Evolutionary conservation across 1,140 invertebrate genomes (phyloP).

Genomic region (Argopecten irradians): DNA sequence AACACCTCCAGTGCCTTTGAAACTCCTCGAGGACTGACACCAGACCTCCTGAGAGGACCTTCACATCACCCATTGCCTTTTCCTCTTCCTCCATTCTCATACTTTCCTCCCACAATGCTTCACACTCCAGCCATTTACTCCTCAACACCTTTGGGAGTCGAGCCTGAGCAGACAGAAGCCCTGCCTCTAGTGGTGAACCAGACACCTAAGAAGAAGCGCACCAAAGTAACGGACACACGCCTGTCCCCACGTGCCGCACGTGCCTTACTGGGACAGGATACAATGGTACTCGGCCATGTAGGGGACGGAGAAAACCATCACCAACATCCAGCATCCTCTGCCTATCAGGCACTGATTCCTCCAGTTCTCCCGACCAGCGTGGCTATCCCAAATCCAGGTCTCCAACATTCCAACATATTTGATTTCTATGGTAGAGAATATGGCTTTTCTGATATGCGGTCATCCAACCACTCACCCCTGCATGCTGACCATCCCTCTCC

Average conservation of each 20-base stretch:
- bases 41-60: slow-evolving; percentile 54
- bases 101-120: slow-evolving; percentile 76
- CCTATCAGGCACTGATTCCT: slow-evolving; percentile 77
- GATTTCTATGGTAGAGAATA: slow-evolving; percentile 84
- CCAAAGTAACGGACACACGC: slow-evolving; percentile 96
- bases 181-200: slow-evolving; percentile 90
- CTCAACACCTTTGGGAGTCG: slow-evolving; percentile 80
- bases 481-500: slow-evolving; percentile 66
- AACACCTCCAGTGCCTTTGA: slow-evolving; percentile 68
- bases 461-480: slow-evolving; percentile 62
- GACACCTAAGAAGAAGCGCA: slow-evolving; percentile 93
- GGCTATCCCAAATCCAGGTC: slow-evolving; percentile 95
- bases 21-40: slow-evolving; percentile 53
- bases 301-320: slow-evolving; percentile 51
- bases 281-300: slow-evolving; percentile 52
- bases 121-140: slow-evolving; percentile 84
- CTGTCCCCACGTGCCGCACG: slow-evolving; percentile 85
- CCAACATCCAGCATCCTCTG: slow-evolving; percentile 50
- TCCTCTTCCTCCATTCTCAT: slow-evolving; percentile 66
- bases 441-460: slow-evolving; percentile 74
- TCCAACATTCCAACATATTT: slow-evolving; percentile 93
- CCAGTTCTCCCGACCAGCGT: slow-evolving; percentile 92
- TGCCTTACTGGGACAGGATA: slow-evolving; percentile 70
- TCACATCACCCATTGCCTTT: slow-evolving; percentile 63
- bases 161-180: slow-evolving; percentile 92